Base-by-base conservation (phyloP, 2,113 vertebrate genomes). In the Myotis yumanensis region DNA sequence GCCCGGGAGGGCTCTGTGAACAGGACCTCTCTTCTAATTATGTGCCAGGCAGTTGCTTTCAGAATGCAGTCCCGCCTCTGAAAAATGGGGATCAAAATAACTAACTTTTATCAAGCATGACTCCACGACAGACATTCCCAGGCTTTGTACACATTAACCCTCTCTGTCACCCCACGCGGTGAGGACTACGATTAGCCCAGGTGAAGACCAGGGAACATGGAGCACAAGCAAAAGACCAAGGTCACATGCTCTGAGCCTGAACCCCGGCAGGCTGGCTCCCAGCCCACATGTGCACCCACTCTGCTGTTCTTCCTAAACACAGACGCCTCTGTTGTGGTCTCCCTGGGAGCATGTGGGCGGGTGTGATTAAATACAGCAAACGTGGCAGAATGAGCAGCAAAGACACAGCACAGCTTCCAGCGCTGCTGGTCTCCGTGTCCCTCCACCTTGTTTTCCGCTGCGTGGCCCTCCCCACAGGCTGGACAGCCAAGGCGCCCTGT, bases 331-430 rank as follows among this genome's bases (percentile, higher is more conserved):
- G 54, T 6, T 32, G 15, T 7, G 40, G 17, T 32, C 30, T 43
- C 59, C 16, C 0, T 0, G 18, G 0, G 3, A 17, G 40, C 1
- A 0, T 20, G 90, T 72, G 57, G 84, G 77, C 4, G 30, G 48
- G 23, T 89, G 68, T 40, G 84, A 71, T 35, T 18, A 52, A 37
- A 75, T 22, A 85, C 48, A 75, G 88, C 48, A 2, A 69, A 43
- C 7, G 0, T 20, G 20, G 28, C 23, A 43, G 2, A 4, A n/a
- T 1, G 54, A 46, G 76, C 64, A 12, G 59, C 0, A 14, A 43
- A 54, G 86, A 28, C 69, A 40, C 28, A 12, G 89, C 79, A 2
- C 76, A 4, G 54, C 52, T 30, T 40, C 93, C 0, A 9, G 79
- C 28, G 5, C 4, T 0, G 9, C 43, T 4, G n/a, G 54, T 35